Conservation (phyloP, 2,797 vertebrate species). For the Sebastiscus tertius region DNA sequence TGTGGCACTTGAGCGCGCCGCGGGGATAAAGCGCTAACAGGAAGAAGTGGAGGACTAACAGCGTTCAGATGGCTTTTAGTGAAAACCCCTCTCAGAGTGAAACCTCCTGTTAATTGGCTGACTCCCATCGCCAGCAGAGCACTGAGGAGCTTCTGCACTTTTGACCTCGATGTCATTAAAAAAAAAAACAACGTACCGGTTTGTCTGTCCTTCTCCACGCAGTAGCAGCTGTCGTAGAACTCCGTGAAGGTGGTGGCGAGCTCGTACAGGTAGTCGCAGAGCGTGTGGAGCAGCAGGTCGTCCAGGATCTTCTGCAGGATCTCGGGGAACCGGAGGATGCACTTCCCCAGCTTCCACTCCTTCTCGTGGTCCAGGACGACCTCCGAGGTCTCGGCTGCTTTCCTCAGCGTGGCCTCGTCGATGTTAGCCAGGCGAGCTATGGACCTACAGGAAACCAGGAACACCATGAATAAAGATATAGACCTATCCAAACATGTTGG, state of each 20-base stretch:
- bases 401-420: constrained; percentile 84
- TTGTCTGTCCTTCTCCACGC: constrained; percentile 95
- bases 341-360: constrained; percentile 96
- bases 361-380: constrained; percentile 93
- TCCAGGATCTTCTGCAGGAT: constrained; percentile 95
- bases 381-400: constrained; percentile 86
- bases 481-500: not conserved
- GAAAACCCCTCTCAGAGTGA: not conserved
- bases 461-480: accelerated
- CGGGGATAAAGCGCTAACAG: constrained; percentile 14
- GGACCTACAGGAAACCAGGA: constrained; percentile 79
- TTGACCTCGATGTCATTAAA: not conserved
- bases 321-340: constrained; percentile 94
- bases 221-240: constrained; percentile 99
- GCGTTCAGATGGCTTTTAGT: not conserved
- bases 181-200: constrained; percentile 81
- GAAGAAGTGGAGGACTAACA: not conserved
- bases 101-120: not conserved
- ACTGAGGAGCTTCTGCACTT: not conserved
- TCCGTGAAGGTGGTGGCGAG: constrained; percentile 97
- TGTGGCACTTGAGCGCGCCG: constrained; percentile 2
- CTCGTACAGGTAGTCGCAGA: constrained; percentile 97
- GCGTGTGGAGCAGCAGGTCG: constrained; percentile 91
- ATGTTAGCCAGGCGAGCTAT: constrained; percentile 93
- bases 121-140: not conserved